Evolutionary conservation across 2,888 invertebrate genomes (phyloP).

Genomic region (Apeira syringaria): DNA sequence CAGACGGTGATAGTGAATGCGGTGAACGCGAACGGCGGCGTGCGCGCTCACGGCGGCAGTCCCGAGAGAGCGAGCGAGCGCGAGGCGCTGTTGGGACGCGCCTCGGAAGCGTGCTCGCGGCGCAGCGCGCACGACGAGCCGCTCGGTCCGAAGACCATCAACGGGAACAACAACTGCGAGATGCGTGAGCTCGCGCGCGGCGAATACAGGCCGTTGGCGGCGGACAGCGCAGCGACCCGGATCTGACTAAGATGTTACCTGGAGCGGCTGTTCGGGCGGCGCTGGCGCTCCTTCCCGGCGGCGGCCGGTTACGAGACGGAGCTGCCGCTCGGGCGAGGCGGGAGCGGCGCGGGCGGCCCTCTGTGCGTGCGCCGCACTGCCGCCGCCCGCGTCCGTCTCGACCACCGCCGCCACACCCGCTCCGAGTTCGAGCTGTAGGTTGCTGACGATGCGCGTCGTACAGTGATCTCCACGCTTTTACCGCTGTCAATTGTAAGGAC

Average conservation of each 20-base stretch:
- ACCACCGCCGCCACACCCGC: conserved; percentile 77
- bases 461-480: conserved; percentile 12
- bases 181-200: conserved; percentile 87
- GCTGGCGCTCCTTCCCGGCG: conserved; percentile 79
- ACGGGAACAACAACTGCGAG: conserved; percentile 91
- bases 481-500: conserved; percentile 55
- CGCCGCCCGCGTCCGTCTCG: conserved; percentile 72
- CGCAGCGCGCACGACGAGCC: conserved; percentile 72
- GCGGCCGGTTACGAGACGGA: conserved; percentile 68
- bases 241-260: conserved; percentile 91
- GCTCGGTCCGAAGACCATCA: conserved; percentile 85
- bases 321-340: conserved; percentile 52
- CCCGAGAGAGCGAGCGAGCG: conserved; percentile 83
- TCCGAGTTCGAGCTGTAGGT: conserved; percentile 77
- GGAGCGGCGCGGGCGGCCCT: conserved; percentile 61
- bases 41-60: conserved; percentile 81
- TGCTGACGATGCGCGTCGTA: conserved; percentile 18
- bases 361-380: conserved; percentile 62
- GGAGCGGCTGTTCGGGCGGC: conserved; percentile 87
- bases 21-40: conserved; percentile 83
- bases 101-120: conserved; percentile 72
- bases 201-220: conserved; percentile 78
- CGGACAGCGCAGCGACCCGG: conserved; percentile 81
- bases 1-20: conserved; percentile 78
- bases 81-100: conserved; percentile 80